Conservation (phyloP, 2,797 vertebrate genomes). For the Smutsia gigantea region DNA sequence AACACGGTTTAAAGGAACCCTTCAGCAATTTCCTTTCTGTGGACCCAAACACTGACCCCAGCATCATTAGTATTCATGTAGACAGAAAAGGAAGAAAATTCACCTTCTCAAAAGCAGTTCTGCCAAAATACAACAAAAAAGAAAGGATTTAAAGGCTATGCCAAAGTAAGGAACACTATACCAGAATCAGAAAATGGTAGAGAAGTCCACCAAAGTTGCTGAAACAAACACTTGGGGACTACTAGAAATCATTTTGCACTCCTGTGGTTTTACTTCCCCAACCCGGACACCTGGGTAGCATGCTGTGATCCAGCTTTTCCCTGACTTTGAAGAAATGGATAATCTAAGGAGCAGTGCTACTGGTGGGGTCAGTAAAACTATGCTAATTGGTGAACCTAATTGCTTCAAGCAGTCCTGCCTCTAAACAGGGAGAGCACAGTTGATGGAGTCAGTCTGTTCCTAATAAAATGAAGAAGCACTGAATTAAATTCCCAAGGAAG, state of each 20-base stretch:
- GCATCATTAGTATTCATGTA: neutral
- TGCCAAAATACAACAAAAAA: conserved; percentile 58
- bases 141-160: conserved; percentile 14
- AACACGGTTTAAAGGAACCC: neutral
- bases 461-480: conserved; percentile 88
- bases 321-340: conserved; percentile 76
- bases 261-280: conserved; percentile 44
- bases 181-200: neutral
- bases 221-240: neutral
- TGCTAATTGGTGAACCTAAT: conserved; percentile 86
- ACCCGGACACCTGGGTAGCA: conserved; percentile 44
- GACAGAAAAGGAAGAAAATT: neutral
- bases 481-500: conserved; percentile 87
- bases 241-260: neutral
- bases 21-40: neutral
- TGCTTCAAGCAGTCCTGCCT: conserved; percentile 87
- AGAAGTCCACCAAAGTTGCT: neutral
- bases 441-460: conserved; percentile 86
- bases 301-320: conserved; percentile 68
- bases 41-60: neutral
- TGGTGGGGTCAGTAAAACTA: conserved; percentile 83
- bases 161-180: neutral
- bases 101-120: conserved; percentile 57
- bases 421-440: conserved; percentile 79
- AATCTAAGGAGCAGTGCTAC: conserved; percentile 72